Evolutionary conservation across 1,140 invertebrate genomes (phyloP), one percentile per base, ranked within the genome.

Genomic region (Drosophila elegans): DNA sequence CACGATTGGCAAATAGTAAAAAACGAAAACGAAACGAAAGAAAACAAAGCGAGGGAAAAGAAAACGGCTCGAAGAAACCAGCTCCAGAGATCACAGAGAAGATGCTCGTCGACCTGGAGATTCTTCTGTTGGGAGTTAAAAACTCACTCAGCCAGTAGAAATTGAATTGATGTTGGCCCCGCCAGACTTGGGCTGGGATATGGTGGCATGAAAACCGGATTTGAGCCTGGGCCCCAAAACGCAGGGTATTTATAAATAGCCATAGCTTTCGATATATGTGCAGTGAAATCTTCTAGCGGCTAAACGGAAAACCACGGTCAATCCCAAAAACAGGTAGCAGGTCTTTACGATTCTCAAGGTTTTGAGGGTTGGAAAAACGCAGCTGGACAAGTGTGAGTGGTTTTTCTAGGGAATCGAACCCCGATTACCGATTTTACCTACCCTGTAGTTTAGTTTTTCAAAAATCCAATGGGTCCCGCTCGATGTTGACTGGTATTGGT

Each of bases 131-230:
- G 64, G 52, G 46, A 74, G 69, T 54, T 57, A 75, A 76, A 85
- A 86, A 86, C 83, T 88, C 79, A 86, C 79, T 86, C 76, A 89
- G 84, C 79, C 79, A 77, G 83, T 88, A 88, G 84, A 88, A 88
- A 89, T 86, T 88, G 84, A 88, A 88, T 88, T 89, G 79, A 88
- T 86, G 82, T 82, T 78, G 79, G 49, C 69, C 66, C 52, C 54
- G 78, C 39, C 63, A 63, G 68, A 55, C 71, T 39, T 48, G 38
- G 67, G 38, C 52, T 39, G 68, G 52, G 51, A 72, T 54, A 72
- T 57, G 52, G 7, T 32, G 62, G 52, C 39, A 51, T 42, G 39
- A 69, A 82, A 85, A 85, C 80, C 72, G 80, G 80, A 77, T 83
- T 46, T 42, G 51, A 72, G 55, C 73, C 74, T 81, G 82, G 73